Evolutionary conservation across 2,888 invertebrate species (phyloP), one percentile per base, ranked within the genome.

Genomic region (Hirtodrosophila trivittata): DNA sequence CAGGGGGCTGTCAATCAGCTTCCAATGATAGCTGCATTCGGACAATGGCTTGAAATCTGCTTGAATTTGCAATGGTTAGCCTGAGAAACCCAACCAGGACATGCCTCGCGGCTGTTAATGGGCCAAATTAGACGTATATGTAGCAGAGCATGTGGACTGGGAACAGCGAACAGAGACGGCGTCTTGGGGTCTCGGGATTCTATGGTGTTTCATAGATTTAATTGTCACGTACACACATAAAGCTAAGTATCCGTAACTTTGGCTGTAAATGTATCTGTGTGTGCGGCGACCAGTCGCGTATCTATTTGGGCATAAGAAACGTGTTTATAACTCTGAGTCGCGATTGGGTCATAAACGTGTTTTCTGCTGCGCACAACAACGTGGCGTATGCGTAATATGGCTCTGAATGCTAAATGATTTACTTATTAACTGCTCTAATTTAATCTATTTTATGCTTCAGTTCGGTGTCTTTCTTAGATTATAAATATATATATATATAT

Each of bases 141-240:
- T n/a, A n/a, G n/a, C n/a, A n/a, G n/a, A n/a, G n/a, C n/a, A n/a
- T n/a, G n/a, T n/a, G n/a, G n/a, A n/a, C n/a, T n/a, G n/a, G n/a
- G n/a, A n/a, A n/a, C n/a, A n/a, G n/a, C n/a, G n/a, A n/a, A n/a
- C n/a, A n/a, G n/a, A n/a, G n/a, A n/a, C n/a, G n/a, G n/a, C n/a
- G n/a, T n/a, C n/a, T n/a, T n/a, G n/a, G n/a, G n/a, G n/a, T n/a
- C n/a, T n/a, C n/a, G n/a, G n/a, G n/a, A n/a, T n/a, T n/a, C n/a
- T n/a, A n/a, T n/a, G n/a, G n/a, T n/a, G 67, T 77, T 81, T 81
- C 75, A 75, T 80, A 83, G 70, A 83, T 81, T 81, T 81, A 83
- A 81, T 81, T 84, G 81, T 81, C 81, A 81, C 81, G 81, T 83
- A 80, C 72, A 66, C 62, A 63, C 38, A 57, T 21, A 13, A 13